Conservation (phyloP, 64 coral and sea anemone species). For the Dendrophyllia cribrosa region DNA sequence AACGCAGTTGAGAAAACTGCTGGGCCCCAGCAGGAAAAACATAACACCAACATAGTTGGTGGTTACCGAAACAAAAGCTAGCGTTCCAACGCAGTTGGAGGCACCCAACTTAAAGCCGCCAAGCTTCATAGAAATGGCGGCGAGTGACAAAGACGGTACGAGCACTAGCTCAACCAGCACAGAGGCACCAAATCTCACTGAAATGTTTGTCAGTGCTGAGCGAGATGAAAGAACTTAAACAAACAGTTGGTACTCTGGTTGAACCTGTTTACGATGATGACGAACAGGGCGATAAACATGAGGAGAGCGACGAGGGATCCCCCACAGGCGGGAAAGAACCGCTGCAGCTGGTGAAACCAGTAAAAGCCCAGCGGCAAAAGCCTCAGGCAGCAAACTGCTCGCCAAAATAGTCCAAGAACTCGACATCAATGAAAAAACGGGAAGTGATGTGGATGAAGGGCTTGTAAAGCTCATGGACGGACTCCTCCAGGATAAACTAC, state of each 20-base stretch:
- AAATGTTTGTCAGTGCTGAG: constrained; percentile 45
- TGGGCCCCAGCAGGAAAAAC: constrained; percentile 2
- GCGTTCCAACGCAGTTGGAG: constrained; percentile 46
- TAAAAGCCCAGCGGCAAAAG: not conserved
- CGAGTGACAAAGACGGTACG: not conserved
- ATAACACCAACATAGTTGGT: constrained; percentile 51
- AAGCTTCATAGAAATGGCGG: not conserved
- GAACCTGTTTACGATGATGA: not conserved
- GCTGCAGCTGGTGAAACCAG: constrained; percentile 15
- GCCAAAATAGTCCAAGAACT: constrained; percentile 44
- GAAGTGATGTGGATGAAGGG: constrained; percentile 32
- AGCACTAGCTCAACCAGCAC: not conserved
- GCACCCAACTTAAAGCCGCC: not conserved
- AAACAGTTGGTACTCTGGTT: constrained; percentile 4
- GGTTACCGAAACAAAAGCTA: not conserved
- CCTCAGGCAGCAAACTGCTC: constrained; percentile 44
- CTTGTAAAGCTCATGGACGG: constrained; percentile 38
- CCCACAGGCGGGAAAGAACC: not conserved
- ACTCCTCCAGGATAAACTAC: constrained; percentile 53
- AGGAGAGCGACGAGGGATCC: not conserved
- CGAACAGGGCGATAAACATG: not conserved
- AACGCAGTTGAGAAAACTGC: constrained; percentile 42
- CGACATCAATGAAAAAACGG: constrained; percentile 31
- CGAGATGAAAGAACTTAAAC: constrained; percentile 36
- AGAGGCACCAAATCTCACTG: not conserved